Evolutionary conservation across 2,113 vertebrate genomes (phyloP), one percentile per base, ranked within the genome.

Genomic region (Odobenus rosmarus): DNA sequence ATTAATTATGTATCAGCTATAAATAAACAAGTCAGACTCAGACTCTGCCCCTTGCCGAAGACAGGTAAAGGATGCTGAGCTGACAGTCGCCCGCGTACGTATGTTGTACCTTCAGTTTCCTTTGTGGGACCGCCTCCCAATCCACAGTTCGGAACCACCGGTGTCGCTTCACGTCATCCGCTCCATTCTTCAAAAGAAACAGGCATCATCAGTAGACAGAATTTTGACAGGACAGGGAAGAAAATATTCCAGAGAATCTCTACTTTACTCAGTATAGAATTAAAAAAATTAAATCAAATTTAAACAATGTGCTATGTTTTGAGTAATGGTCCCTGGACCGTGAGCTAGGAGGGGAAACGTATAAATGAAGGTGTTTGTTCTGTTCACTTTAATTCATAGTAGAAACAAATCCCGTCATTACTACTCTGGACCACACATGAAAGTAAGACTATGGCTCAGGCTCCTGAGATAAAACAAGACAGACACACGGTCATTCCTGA

Each of bases 101-200:
- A 0, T 1, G 31, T 1, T 3, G 11, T 97, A 99, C 99, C 99
- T 99, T 99, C 18, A 99, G 98, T 89, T 99, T 99, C 93, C 99
- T 99, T 93, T 99, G 99, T 1, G 99, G 99, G 88, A 99, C 99
- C 0, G 98, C 96, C 0, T 99, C 99, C 99, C 99, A 99, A 93
- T 99, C 99, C 88, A 99, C 94, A 0, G 98, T 97, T 49, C 99
- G 99, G 98, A 99, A 99, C 99, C 99, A 99, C 4, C 99, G 98
- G 84, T 99, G 99, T 24, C 99, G 99, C 92, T 99, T 99, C 74
- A 99, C 99, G 31, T 99, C 99, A 5, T 99, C 99, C 0, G 99
- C 99, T 84, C 99, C 99, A 9, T 99, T 99, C 99, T 99, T 98
- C 33, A 71, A 92, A 42, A 24, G 80, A 96, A 93, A 72, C 3